Base-by-base conservation (phyloP, 30 jellyfish, hydroid and myxozoan species). In the Pelagia noctiluca region DNA sequence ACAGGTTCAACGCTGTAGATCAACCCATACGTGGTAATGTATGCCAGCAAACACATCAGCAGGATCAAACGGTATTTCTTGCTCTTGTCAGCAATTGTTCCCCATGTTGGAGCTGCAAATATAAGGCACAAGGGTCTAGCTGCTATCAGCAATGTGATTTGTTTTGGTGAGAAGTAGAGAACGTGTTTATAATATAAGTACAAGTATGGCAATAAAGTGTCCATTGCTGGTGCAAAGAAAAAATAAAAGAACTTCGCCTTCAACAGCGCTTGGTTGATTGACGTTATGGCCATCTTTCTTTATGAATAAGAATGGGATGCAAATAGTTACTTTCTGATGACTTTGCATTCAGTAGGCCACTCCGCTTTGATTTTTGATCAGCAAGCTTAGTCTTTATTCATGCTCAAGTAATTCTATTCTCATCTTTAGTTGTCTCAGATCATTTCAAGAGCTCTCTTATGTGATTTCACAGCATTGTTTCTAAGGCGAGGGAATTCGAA, bases 101-200 rank as follows among this genome's bases (percentile, higher is more conserved):
- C 97, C 37, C 84, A 90, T 16, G 85, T 18, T 33, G 97, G 97
- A 46, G 97, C 91, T 1, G 88, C 96, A 67, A 90, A 22, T 52
- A 90, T 47, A 19, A 90, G 78, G 46, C 93, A 75, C 62, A 77
- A 24, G 13, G 94, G 94, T 34, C 97, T 60, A 19, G 73, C 83
- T n/a, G 96, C 86, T 50, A 90, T 38, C 52, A 90, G 63, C 16
- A 85, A 29, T 2, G 86, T 88, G 0, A 83, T 90, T 73, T 90
- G 97, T 2, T 68, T 74, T 31, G 97, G 97, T 12, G 97, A 84
- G 57, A 90, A 72, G 70, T 84, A 80, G 64, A 90, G 67, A 1
- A 94, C 91, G 78, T 90, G 97, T 54, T 90, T 90, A 70, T 75
- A 90, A 63, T 80, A 90, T 37, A 90, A 85, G 63, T 68, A 95